Conservation (phyloP, 2,888 invertebrate species). For the Callimorpha dominula region DNA sequence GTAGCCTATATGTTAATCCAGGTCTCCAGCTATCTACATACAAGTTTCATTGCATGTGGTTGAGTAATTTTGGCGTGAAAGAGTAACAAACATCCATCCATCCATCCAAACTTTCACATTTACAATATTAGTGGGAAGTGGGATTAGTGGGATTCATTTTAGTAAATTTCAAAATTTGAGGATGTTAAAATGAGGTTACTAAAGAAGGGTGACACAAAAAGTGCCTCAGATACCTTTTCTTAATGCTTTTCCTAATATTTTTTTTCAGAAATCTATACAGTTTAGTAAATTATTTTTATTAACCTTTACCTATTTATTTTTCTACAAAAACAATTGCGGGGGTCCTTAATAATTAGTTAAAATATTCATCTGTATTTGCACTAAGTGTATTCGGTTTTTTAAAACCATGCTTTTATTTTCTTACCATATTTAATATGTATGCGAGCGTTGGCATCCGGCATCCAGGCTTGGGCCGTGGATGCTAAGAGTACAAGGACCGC, state of each 20-base stretch:
- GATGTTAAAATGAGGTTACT: no score
- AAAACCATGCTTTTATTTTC: conserved; percentile 40
- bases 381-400: background rate
- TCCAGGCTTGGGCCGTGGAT: conserved; percentile 89
- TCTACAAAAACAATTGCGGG: background rate
- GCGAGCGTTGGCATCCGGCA: conserved; percentile 90
- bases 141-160: no score
- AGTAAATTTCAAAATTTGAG: no score
- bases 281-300: background rate
- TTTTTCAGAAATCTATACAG: background rate
- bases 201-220: background rate
- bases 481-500: conserved; percentile 86
- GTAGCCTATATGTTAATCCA: no score
- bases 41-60: no score
- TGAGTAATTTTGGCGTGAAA: no score
- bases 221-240: background rate
- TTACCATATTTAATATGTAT: conserved; percentile 89
- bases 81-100: no score
- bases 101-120: no score
- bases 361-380: background rate
- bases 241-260: background rate
- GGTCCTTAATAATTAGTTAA: background rate
- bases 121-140: no score
- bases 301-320: no score
- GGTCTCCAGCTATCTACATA: no score